phyloP scores from a whole-genome alignment of 2,113 vertebrate species.

The Colossoma macropomum region DNA sequence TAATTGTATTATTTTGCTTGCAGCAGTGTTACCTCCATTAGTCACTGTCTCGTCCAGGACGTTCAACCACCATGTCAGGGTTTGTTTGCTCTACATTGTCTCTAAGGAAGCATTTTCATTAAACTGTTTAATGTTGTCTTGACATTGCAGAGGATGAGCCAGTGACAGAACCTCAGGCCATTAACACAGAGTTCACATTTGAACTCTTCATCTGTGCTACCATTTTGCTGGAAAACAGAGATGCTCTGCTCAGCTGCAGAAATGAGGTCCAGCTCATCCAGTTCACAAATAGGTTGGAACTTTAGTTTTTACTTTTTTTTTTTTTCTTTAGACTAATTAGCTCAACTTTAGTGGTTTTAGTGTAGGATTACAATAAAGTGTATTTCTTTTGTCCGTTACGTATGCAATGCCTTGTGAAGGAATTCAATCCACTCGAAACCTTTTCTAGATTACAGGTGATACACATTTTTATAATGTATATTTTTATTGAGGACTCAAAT shows the following conservation, averaged over 20 bases:
- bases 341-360: neutral
- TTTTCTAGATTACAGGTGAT: too few species aligned
- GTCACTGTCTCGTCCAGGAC: too few species aligned
- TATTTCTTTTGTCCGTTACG: too few species aligned
- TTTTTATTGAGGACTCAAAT: too few species aligned
- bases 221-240: constrained; percentile 77
- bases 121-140: constrained; percentile 13
- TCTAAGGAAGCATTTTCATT: neutral
- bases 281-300: constrained; percentile 75
- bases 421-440: too few species aligned
- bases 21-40: too few species aligned
- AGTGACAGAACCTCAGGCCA: constrained; percentile 57
- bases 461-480: too few species aligned
- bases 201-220: constrained; percentile 83
- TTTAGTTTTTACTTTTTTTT: neutral
- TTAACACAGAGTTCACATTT: constrained; percentile 82
- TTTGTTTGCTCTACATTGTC: neutral
- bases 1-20: too few species aligned
- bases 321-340: neutral
- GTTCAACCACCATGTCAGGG: neutral
- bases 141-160: constrained; percentile 63
- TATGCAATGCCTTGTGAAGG: too few species aligned
- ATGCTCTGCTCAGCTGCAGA: constrained; percentile 71
- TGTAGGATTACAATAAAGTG: too few species aligned
- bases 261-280: constrained; percentile 79